Conservation (phyloP, 1,140 invertebrate species). For the Vollenhovia emeryi region DNA sequence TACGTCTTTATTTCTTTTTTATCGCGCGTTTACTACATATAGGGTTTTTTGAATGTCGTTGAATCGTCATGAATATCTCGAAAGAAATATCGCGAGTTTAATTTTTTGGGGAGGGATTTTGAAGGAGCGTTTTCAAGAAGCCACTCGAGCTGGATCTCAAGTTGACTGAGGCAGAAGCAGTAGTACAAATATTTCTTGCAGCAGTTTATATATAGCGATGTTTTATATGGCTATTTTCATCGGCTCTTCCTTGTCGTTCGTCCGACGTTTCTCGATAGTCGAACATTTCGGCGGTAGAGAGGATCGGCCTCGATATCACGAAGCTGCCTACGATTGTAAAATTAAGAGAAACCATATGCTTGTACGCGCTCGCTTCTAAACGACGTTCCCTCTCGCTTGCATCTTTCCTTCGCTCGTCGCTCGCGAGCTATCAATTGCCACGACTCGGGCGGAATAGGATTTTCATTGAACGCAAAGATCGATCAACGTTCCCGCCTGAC, state of each 20-base stretch:
- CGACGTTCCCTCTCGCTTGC: background rate
- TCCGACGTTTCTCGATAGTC: conserved; percentile 33
- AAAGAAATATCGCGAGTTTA: background rate
- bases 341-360: background rate
- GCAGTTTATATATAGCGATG: conserved; percentile 56
- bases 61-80: background rate
- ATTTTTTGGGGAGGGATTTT: background rate
- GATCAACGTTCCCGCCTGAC: background rate
- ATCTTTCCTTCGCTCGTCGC: background rate
- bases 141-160: conserved; percentile 7
- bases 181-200: conserved; percentile 54
- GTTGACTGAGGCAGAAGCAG: conserved; percentile 36
- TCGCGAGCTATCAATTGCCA: conserved; percentile 32
- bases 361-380: background rate
- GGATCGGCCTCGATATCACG: background rate
- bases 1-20: background rate
- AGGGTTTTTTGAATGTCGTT: background rate
- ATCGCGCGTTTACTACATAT: background rate
- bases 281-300: background rate
- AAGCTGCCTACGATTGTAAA: background rate
- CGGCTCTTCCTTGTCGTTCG: conserved; percentile 13
- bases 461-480: conserved; percentile 27
- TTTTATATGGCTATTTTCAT: conserved; percentile 53
- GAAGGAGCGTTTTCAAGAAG: conserved; percentile 12
- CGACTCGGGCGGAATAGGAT: conserved; percentile 23